Percentiles rank a stretch among this genome's conserved stretches.
Evolutionary conservation across 2,888 invertebrate genomes (phyloP).

Genomic region (Magallana nippona): DNA sequence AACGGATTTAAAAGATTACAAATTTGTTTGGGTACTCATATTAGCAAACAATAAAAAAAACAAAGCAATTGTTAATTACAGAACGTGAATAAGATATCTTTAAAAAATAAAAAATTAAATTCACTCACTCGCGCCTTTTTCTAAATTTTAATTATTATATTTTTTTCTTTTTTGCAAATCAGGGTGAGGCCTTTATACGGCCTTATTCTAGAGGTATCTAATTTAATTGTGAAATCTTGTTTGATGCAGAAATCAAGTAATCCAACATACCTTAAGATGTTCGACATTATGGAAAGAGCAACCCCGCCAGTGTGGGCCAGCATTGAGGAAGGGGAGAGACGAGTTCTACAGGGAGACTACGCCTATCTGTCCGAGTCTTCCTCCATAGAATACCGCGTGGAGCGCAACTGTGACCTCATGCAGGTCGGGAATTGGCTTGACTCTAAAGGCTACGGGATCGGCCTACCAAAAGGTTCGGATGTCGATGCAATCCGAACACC

Average conservation of each 20-base stretch:
- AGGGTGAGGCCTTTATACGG: background rate
- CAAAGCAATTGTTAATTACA: too few species aligned
- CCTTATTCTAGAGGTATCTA: background rate
- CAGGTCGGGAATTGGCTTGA: slow-evolving; percentile 95
- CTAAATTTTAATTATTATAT: background rate
- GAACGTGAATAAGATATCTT: too few species aligned
- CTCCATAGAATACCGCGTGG: slow-evolving; percentile 94
- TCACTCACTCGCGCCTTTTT: too few species aligned
- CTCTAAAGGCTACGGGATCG: slow-evolving; percentile 96
- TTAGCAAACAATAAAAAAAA: too few species aligned
- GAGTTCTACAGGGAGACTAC: slow-evolving; percentile 92
- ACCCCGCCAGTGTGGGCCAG: slow-evolving; percentile 90
- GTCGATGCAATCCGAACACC: too few species aligned
- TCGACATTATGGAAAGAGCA: slow-evolving; percentile 86
- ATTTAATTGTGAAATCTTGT: background rate
- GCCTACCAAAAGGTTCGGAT: slow-evolving; percentile 90
- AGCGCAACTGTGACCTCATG: slow-evolving; percentile 95
- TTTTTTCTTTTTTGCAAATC: background rate
- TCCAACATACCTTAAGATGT: slow-evolving; percentile 89
- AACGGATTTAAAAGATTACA: too few species aligned
- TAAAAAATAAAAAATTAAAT: too few species aligned
- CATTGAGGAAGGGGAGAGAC: slow-evolving; percentile 93
- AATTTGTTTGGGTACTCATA: too few species aligned
- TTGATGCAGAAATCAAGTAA: slow-evolving; percentile 87
- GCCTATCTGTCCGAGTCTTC: slow-evolving; percentile 99